Conservation (phyloP, 2,797 vertebrate genomes). For the Sitta carolinensis region DNA sequence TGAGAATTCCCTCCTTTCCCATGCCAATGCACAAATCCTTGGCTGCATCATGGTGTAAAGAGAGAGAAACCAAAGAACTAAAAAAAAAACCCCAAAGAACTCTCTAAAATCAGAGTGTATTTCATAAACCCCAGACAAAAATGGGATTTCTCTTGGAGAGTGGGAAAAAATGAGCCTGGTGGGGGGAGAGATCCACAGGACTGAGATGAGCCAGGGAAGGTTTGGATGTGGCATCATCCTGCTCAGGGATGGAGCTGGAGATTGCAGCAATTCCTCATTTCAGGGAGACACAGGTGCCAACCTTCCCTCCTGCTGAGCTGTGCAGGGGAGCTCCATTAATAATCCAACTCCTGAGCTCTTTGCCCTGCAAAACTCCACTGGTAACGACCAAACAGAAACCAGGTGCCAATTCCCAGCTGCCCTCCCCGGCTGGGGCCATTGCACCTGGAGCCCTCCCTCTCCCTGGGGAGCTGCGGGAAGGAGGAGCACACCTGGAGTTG, state of each 20-base stretch:
- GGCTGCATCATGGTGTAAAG: neutral
- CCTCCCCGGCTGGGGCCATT: rapidly evolving
- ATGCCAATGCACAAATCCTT: neutral
- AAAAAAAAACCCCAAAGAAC: too few species aligned
- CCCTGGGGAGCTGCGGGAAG: neutral
- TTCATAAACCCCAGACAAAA: neutral
- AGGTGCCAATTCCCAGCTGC: neutral
- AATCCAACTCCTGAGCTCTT: neutral
- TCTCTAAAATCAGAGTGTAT: neutral
- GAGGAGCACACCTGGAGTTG: neutral
- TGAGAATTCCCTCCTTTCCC: neutral
- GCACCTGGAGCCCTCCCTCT: neutral
- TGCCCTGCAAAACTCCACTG: neutral
- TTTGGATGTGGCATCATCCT: neutral
- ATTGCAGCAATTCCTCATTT: neutral
- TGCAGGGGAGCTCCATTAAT: neutral
- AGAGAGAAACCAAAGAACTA: neutral
- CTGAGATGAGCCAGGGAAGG: neutral
- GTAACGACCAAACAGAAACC: neutral
- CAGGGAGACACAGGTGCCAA: neutral
- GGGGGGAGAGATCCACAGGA: neutral
- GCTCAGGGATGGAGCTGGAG: neutral
- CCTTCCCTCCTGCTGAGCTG: neutral
- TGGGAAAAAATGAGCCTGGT: neutral
- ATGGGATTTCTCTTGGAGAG: neutral